Evolutionary conservation across 2,113 vertebrate genomes (phyloP).

Genomic region (Protobothrops mucrosquamatus): DNA sequence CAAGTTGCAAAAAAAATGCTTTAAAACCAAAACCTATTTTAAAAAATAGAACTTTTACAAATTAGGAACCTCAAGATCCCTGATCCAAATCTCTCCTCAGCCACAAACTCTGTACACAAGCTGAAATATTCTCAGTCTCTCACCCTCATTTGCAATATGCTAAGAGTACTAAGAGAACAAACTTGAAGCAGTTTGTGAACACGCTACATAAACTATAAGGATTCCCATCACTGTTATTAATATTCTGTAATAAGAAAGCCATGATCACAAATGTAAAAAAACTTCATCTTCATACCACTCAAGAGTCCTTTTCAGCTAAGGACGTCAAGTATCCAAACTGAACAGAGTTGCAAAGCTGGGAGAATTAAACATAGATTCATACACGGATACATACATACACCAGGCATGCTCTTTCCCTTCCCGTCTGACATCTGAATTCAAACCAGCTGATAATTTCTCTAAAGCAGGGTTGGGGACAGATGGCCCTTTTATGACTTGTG

Average conservation of each 20-base stretch:
- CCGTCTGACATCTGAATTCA: not conserved
- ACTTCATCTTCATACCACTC: not conserved
- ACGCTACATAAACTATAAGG: not conserved
- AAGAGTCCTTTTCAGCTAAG: not conserved
- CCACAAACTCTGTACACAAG: not conserved
- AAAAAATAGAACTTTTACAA: not conserved
- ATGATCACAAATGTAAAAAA: not conserved
- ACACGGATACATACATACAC: not conserved
- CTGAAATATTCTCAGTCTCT: not conserved
- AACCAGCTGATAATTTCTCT: constrained; percentile 7
- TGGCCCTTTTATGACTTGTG: not conserved
- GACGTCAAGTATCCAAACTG: not conserved
- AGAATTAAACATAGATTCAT: too few species aligned
- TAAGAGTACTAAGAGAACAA: not conserved
- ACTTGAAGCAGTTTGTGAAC: not conserved
- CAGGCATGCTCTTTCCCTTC: not conserved
- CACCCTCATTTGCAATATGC: not conserved
- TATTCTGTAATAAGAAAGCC: not conserved
- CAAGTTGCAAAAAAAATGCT: too few species aligned
- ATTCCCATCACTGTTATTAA: not conserved
- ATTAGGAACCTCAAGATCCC: not conserved
- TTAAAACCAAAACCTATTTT: not conserved
- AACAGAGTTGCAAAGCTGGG: not conserved
- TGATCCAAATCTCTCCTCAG: not conserved
- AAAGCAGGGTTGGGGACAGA: too few species aligned